Conservation (phyloP, 2,797 vertebrate genomes). For the Malacoctenus gilli region DNA sequence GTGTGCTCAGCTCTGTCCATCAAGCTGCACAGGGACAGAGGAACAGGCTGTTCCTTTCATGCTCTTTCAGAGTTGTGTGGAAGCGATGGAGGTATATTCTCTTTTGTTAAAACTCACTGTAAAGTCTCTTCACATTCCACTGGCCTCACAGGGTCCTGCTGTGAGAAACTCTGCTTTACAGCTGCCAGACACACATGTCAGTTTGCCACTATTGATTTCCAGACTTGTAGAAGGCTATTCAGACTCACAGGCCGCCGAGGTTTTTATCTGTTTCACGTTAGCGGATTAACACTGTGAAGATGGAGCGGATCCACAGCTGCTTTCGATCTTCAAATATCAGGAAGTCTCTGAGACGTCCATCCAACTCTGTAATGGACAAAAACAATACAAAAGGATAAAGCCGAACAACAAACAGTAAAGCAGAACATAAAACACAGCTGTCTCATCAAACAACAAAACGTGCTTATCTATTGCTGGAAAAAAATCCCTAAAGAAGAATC, state of each 20-base stretch:
- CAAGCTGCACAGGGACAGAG: slow-evolving; percentile 1
- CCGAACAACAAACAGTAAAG: no score
- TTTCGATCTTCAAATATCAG: no score
- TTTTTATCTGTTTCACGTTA: neutral
- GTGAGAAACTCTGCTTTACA: neutral
- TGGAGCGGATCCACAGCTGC: neutral
- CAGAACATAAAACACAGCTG: no score
- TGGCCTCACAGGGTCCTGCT: neutral
- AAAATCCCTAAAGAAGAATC: no score
- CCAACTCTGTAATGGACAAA: no score
- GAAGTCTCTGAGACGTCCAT: no score
- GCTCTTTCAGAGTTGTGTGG: neutral
- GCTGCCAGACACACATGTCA: neutral
- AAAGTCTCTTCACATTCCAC: neutral
- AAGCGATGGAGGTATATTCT: neutral
- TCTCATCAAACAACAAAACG: no score
- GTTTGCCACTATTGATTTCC: neutral
- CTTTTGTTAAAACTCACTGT: no score
- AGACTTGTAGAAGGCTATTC: neutral
- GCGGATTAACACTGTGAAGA: neutral
- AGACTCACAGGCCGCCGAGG: neutral
- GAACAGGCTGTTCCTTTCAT: slow-evolving; percentile 18
- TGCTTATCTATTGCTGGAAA: no score
- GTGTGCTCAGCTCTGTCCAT: no score
- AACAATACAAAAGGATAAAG: no score